phyloP scores from a whole-genome alignment of 1,140 invertebrate genomes.

The Dendrolimus punctatus region DNA sequence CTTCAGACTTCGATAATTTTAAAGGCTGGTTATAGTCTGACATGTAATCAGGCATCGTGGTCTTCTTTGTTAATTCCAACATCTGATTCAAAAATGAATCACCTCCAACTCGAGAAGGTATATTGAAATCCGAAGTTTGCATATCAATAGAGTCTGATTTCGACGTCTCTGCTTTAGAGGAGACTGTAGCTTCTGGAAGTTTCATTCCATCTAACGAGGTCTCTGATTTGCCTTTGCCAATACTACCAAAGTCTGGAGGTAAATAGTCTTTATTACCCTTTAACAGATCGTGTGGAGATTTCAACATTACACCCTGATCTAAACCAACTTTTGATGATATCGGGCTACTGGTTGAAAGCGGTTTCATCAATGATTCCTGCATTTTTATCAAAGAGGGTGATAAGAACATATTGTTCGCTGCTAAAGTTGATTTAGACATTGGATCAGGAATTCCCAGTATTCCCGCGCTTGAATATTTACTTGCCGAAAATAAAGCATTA shows the following conservation, averaged over 20 bases:
- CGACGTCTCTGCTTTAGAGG: conserved; percentile 37
- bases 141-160: conserved; percentile 43
- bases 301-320: conserved; percentile 61
- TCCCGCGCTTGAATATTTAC: conserved; percentile 73
- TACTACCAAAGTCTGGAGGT: conserved; percentile 63
- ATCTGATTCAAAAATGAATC: conserved; percentile 69
- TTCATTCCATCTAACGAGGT: conserved; percentile 38
- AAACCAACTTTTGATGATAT: conserved; percentile 56
- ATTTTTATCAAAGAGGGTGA: conserved; percentile 70
- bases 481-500: conserved; percentile 74
- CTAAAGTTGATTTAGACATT: conserved; percentile 78
- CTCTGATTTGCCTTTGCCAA: conserved; percentile 59
- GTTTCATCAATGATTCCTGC: conserved; percentile 69
- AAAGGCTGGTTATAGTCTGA: conserved; percentile 53
- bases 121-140: conserved; percentile 47
- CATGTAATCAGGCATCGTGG: conserved; percentile 63
- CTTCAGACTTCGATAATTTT: conserved; percentile 57
- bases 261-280: conserved; percentile 67
- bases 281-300: conserved; percentile 61
- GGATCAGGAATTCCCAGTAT: conserved; percentile 77
- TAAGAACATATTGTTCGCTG: conserved; percentile 79
- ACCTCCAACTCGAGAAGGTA: conserved; percentile 48
- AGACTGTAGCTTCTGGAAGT: conserved; percentile 31
- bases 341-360: conserved; percentile 59
- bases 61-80: conserved; percentile 68